Evolutionary conservation across 1,140 invertebrate genomes (phyloP), one percentile per base, ranked within the genome.

Genomic region (Frieseomelitta varia): DNA sequence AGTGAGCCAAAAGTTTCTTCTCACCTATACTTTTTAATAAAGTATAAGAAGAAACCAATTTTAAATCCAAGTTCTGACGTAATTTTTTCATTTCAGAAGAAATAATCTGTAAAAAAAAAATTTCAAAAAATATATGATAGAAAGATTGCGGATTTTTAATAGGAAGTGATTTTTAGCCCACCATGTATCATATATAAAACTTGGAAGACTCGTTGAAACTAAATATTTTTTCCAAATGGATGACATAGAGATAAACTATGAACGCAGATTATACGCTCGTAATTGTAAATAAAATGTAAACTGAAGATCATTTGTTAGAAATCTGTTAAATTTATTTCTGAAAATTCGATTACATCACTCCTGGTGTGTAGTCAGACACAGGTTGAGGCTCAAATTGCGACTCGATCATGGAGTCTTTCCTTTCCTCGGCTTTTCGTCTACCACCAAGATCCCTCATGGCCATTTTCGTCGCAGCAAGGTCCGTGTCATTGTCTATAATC

Each of bases 401-500:
- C 11, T 77, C 74, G 15, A 76, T 55, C 19, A 61, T 27, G 27
- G 8, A 17, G 47, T 34, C 21, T 27, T 27, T 77, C 80, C 84
- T 90, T 11, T 85, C 76, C 2, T 85, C 72, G 12, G 74, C 10
- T 6, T 55, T 17, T 15, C 76, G 85, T 14, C 67, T 76, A 1
- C 68, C 30, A 0, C 69, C 67, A 17, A 88, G 56, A 19, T 89
- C 73, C 3, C 73, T 89, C 15, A 89, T 76, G n/a, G 69, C 74
- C 63, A 84, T 4, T 53, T 53, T 83, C 4, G 58, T 56, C 15
- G 73, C 61, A 11, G 69, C 30, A 21, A 90, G 6, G 10, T 91
- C 65, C 0, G 34, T 30, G 39, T 90, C 83, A 11, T 88, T 76
- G n/a, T 92, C 90, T 24, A 91, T 27, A 21, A 91, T 85, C 47